Conservation (phyloP, 1,140 invertebrate species). For the Alviniconcha marisindica region DNA sequence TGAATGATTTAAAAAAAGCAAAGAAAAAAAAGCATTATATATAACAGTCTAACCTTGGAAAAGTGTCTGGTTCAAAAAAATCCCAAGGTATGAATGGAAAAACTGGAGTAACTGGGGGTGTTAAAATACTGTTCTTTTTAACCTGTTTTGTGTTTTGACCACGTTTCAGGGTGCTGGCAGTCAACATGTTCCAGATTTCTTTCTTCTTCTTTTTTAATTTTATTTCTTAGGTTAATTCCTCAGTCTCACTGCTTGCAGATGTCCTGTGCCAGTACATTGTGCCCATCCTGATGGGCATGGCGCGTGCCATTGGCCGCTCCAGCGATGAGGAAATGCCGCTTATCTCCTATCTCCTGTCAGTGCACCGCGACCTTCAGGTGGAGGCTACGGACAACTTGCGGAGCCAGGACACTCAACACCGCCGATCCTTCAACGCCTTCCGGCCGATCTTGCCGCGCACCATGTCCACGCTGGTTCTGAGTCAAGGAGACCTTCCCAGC, state of each 20-base stretch:
- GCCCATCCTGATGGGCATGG: conserved; percentile 91
- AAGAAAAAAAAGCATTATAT: too few species aligned
- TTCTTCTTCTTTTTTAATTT: too few species aligned
- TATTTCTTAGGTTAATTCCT: too few species aligned
- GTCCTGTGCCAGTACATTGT: conserved; percentile 89
- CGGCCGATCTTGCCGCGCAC: conserved; percentile 94
- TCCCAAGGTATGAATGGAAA: too few species aligned
- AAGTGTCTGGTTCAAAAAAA: too few species aligned
- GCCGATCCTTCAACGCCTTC: conserved; percentile 75
- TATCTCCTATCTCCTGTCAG: conserved; percentile 84
- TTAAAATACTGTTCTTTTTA: too few species aligned
- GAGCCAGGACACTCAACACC: conserved; percentile 67
- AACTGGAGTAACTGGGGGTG: too few species aligned
- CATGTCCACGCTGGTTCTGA: conserved; percentile 86
- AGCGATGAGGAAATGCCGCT: conserved; percentile 86
- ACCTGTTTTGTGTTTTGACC: too few species aligned
- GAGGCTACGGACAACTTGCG: conserved; percentile 23
- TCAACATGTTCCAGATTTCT: too few species aligned
- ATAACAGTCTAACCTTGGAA: too few species aligned
- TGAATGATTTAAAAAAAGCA: too few species aligned
- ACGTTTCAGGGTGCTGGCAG: too few species aligned
- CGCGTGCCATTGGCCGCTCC: conserved; percentile 89
- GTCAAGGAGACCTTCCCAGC: conserved; percentile 52
- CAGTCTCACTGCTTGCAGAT: conserved; percentile 72
- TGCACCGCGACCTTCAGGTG: conserved; percentile 78